Evolutionary conservation across 1,140 invertebrate species (phyloP), one percentile per base, ranked within the genome.

Genomic region (Nasonia giraulti): DNA sequence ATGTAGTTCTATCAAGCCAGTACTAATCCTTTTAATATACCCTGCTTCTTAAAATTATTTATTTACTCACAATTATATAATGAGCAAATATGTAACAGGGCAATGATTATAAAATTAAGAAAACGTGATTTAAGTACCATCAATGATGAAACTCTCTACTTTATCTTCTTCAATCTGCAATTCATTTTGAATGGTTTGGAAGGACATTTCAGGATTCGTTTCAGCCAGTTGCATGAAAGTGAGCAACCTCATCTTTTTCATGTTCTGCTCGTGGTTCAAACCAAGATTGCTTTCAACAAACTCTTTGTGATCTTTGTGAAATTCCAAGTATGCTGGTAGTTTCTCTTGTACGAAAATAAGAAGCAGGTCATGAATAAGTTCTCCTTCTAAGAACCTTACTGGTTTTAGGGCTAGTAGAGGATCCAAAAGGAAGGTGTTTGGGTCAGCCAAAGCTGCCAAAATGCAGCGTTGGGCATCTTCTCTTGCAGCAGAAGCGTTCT

Each of bases 171-270:
- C 93, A 79, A 99, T 95, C 91, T 98, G 96, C 37, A 99, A 92
- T 93, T 99, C 98, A 69, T 96, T 94, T 89, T 98, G 96, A 83
- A 99, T 96, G 20, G 96, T 95, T 82, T 97, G 96, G 93, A 98
- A 99, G 33, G 95, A 94, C 93, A 99, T 96, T 94, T 99, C 98
- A 66, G 96, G 96, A 90, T 96, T 96, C 74, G 95, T 96, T 91
- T 99, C 98, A 14, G 98, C 98, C 91, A 99, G 95, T 92, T 99
- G 98, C 97, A 99, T 99, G 89, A 99, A 99, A 2, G 98, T 98
- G 23, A 99, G 91, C 87, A 99, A 93, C 83, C 98, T 95, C 98
- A 99, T 99, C 92, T 99, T 99, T 87, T 98, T 97, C 93, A 99
- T 95, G 90, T 99, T 99, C 89, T 98, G 96, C 88, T 99, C 97